phyloP scores from a whole-genome alignment of 2,888 invertebrate species.

The Melieria omissa region DNA sequence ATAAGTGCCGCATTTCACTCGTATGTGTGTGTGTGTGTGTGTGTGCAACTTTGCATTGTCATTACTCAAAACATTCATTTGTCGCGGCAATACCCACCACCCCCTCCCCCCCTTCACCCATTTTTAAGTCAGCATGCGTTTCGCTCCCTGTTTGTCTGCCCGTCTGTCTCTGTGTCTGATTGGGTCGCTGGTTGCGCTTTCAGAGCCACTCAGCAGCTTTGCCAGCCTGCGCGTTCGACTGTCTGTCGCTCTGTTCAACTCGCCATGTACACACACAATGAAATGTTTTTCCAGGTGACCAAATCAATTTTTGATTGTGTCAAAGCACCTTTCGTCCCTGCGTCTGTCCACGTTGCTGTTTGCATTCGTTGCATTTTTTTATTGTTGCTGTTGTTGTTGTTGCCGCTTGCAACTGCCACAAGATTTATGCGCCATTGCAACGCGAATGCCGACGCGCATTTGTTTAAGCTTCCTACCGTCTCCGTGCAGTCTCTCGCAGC shows the following conservation, averaged over 20 bases:
- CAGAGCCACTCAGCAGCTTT: too few relatives aligned
- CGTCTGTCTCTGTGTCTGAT: conserved; percentile 12
- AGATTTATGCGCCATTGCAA: conserved; percentile 35
- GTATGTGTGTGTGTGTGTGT: conserved; percentile 34
- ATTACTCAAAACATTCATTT: conserved; percentile 55
- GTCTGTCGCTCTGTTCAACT: conserved; percentile 4
- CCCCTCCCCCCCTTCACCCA: neutral
- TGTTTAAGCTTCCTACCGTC: conserved; percentile 9
- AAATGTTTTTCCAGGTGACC: conserved; percentile 54
- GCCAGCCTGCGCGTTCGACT: too few relatives aligned
- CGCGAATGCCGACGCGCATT: conserved; percentile 27
- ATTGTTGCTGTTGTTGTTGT: neutral
- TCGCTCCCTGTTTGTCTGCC: conserved; percentile 11
- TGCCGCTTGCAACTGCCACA: conserved; percentile 13
- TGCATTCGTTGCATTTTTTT: neutral
- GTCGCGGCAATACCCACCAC: conserved; percentile 1
- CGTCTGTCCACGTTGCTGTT: neutral
- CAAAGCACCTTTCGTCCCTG: conserved; percentile 43
- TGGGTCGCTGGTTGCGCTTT: too few relatives aligned
- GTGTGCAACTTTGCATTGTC: conserved; percentile 49
- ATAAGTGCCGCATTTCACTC: conserved; percentile 27
- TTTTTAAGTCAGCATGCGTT: neutral
- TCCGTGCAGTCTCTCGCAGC: neutral
- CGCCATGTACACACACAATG: conserved; percentile 40
- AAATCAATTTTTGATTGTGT: conserved; percentile 61